A percentile compares a stretch with the other conserved stretches of the same genome.
phyloP scores from a whole-genome alignment of 2,113 vertebrate species.

The Platanista minor region DNA sequence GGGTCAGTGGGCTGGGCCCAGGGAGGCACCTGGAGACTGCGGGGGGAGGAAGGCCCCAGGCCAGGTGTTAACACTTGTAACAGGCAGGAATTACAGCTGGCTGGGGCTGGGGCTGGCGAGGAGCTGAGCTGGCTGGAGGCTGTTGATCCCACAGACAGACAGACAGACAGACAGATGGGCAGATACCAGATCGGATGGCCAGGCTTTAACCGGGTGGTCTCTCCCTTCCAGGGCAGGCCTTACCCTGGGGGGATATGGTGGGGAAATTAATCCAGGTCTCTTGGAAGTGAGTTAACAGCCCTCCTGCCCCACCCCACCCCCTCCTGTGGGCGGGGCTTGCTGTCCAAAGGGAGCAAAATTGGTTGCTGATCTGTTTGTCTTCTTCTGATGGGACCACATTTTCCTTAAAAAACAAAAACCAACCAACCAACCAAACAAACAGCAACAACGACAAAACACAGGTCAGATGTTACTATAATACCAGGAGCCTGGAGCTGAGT shows the following conservation, averaged over 20 bases:
- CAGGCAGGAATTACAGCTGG: constrained; percentile 77
- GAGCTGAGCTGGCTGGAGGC: constrained; percentile 69
- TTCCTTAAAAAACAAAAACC: neutral
- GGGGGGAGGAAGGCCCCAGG: constrained; percentile 76
- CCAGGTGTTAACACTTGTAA: constrained; percentile 78
- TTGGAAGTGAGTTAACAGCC: constrained; percentile 20
- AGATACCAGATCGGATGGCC: constrained; percentile 68
- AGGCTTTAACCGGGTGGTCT: constrained; percentile 66
- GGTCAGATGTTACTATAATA: neutral
- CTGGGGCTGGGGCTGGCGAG: constrained; percentile 50
- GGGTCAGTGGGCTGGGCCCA: constrained; percentile 75
- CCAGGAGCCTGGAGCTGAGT: neutral
- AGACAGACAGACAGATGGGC: constrained; percentile 72
- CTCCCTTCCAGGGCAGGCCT: constrained; percentile 30
- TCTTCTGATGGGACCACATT: neutral
- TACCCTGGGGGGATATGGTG: neutral
- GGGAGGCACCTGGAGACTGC: constrained; percentile 76
- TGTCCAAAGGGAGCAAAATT: neutral
- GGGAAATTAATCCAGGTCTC: constrained; percentile 10
- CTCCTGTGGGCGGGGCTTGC: neutral
- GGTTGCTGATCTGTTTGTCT: neutral
- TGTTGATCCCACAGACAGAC: constrained; percentile 75
- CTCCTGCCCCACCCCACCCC: neutral
- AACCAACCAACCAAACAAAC: neutral
- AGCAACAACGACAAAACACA: neutral